phyloP scores from a whole-genome alignment of 2,888 invertebrate genomes.

The Temnothorax unifasciatus region DNA sequence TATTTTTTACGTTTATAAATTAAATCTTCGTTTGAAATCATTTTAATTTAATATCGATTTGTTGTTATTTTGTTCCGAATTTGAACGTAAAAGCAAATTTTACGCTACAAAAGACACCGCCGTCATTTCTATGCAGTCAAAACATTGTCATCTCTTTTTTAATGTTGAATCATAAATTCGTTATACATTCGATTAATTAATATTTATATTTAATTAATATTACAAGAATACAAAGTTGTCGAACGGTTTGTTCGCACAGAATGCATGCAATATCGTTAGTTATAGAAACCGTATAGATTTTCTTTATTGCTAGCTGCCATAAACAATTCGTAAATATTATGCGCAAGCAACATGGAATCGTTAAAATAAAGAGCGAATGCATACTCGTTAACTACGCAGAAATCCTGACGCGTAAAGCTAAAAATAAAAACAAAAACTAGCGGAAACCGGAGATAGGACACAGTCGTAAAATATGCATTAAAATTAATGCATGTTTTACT shows the following conservation, averaged over 20 bases:
- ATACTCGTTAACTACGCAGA: constrained; percentile 21
- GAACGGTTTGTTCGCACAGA: background rate
- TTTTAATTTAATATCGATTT: background rate
- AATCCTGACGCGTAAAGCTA: background rate
- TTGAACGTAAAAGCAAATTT: background rate
- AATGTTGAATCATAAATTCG: background rate
- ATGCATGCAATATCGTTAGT: background rate
- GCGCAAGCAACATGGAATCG: constrained; percentile 7
- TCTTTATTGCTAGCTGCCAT: background rate
- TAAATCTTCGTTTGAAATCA: background rate
- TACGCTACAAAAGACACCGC: background rate
- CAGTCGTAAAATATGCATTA: constrained; percentile 8
- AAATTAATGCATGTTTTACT: constrained; percentile 25
- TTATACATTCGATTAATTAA: background rate
- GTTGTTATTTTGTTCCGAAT: background rate
- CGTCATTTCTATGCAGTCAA: background rate
- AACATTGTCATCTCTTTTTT: background rate
- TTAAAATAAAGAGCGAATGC: constrained; percentile 27
- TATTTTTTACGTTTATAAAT: background rate
- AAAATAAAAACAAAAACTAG: constrained; percentile 32
- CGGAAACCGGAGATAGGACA: constrained; percentile 11
- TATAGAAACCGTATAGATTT: background rate
- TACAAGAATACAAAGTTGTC: background rate
- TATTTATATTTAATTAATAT: background rate
- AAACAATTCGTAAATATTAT: constrained; percentile 22